phyloP scores from a whole-genome alignment of 2,797 vertebrate species.

The Ispidina picta region DNA sequence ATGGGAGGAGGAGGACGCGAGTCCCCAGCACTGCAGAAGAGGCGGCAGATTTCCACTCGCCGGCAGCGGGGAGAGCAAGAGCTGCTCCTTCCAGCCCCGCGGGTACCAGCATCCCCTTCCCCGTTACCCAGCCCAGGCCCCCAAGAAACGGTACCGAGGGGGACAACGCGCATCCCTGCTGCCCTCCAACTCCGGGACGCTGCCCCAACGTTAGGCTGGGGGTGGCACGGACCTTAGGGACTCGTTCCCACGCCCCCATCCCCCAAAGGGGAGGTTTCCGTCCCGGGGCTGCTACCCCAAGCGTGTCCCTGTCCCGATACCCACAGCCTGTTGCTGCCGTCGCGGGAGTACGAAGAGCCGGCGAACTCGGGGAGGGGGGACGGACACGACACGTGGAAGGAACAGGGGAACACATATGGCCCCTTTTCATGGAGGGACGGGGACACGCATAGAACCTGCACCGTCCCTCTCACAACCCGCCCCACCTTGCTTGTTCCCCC shows the following conservation, averaged over 20 bases:
- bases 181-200: neutral
- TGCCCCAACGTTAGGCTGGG: neutral
- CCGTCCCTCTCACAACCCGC: neutral
- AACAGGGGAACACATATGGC: no score
- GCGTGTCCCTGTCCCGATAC: neutral
- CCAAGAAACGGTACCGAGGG: rapidly evolving
- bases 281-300: no score
- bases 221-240: neutral
- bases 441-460: neutral
- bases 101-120: neutral
- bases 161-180: neutral
- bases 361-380: neutral
- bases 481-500: neutral
- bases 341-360: neutral
- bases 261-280: neutral
- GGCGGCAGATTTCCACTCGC: constrained; percentile 26
- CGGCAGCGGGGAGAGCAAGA: neutral
- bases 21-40: constrained; percentile 36
- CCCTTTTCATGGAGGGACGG: neutral
- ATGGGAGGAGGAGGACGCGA: constrained; percentile 18
- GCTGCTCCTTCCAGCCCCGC: neutral
- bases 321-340: constrained; percentile 19
- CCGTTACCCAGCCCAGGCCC: neutral
- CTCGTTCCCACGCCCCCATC: neutral
- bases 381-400: no score